Percentiles rank a stretch among this genome's conserved stretches.
phyloP scores from a whole-genome alignment of 2,797 vertebrate genomes.

The Phaenicophaeus curvirostris region DNA sequence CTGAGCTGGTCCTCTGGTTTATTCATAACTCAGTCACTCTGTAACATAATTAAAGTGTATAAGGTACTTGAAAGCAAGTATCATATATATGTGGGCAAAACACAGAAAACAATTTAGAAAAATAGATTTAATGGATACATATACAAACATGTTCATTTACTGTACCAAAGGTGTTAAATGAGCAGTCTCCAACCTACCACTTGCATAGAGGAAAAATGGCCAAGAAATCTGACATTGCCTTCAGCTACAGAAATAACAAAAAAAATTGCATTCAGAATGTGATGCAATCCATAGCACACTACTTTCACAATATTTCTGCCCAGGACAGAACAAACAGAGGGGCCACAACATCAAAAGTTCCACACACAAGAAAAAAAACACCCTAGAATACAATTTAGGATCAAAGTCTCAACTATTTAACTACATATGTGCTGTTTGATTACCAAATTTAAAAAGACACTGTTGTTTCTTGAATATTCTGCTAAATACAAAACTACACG shows the following conservation, averaged over 20 bases:
- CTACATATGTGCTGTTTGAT: fast-evolving
- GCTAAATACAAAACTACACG: neutral
- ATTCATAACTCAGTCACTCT: neutral
- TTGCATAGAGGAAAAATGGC: neutral
- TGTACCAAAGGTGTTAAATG: neutral
- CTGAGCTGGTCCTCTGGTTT: neutral
- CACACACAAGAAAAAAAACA: neutral
- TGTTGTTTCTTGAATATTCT: neutral
- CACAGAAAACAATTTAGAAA: neutral
- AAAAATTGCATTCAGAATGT: neutral
- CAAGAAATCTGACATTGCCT: neutral
- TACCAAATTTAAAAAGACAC: neutral
- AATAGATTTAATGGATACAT: neutral
- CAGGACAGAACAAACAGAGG: neutral
- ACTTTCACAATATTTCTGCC: neutral
- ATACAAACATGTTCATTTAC: neutral
- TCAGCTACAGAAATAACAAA: neutral
- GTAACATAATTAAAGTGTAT: neutral
- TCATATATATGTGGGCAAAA: neutral
- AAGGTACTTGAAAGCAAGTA: neutral
- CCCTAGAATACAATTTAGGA: neutral
- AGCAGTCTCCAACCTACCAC: neutral
- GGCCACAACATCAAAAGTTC: neutral
- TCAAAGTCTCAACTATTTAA: neutral
- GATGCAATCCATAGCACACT: neutral